Conservation (phyloP, 1,140 invertebrate genomes). For the Schlechtendalia chinensis region DNA sequence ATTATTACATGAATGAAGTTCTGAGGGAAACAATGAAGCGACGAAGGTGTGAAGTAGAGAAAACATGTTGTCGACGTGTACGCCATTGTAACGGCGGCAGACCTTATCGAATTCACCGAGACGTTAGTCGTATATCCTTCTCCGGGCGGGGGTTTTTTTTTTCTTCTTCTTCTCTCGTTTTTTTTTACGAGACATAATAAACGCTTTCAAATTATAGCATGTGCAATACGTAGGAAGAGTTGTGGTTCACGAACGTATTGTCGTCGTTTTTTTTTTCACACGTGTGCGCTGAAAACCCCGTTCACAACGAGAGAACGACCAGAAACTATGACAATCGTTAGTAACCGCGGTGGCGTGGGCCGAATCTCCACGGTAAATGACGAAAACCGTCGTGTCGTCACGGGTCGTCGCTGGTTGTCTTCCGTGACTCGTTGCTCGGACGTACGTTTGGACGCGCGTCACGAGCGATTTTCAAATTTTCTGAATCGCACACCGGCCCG, state of each 20-base stretch:
- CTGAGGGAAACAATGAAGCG: slow-evolving; percentile 2
- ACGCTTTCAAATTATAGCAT: slow-evolving; percentile 34
- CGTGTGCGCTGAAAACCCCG: neutral
- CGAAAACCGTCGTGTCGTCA: neutral
- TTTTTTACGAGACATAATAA: slow-evolving; percentile 26
- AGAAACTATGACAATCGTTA: neutral
- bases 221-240: slow-evolving; percentile 37
- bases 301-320: neutral
- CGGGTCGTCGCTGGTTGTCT: too few species aligned
- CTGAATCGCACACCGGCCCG: too few species aligned
- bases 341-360: neutral
- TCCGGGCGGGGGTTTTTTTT: too few species aligned
- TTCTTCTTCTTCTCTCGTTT: too few species aligned
- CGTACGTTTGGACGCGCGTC: too few species aligned
- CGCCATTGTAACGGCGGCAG: slow-evolving; percentile 27
- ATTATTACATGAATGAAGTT: neutral
- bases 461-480: too few species aligned
- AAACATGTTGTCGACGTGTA: slow-evolving; percentile 41
- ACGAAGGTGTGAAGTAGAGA: slow-evolving; percentile 35
- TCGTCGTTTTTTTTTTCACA: slow-evolving; percentile 23
- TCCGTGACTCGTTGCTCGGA: too few species aligned
- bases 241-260: slow-evolving; percentile 10
- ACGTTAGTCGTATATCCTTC: neutral
- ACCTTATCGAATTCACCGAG: slow-evolving; percentile 24
- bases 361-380: neutral